phyloP scores from a whole-genome alignment of 2,888 invertebrate genomes.

The Cheilosia impressa region DNA sequence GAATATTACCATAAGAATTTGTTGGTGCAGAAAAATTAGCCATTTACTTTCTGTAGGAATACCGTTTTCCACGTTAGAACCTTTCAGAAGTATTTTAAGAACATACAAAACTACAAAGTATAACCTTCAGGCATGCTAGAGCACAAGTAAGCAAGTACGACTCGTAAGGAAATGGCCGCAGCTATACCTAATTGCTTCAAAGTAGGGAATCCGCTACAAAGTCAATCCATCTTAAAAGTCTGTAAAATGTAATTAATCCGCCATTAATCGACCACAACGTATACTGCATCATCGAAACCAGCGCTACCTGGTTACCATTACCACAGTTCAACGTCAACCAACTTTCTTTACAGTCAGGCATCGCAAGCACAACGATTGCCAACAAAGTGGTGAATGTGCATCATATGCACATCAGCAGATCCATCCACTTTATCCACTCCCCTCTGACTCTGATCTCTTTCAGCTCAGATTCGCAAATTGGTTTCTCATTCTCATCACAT shows the following conservation, averaged over 20 bases:
- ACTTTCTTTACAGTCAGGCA: constrained; percentile 40
- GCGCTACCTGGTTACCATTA: constrained; percentile 16
- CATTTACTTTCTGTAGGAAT: too few species aligned
- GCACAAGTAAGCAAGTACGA: too few species aligned
- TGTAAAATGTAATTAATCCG: constrained; percentile 51
- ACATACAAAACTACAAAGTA: too few species aligned
- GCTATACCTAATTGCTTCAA: neutral
- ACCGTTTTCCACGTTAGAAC: too few species aligned
- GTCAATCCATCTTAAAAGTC: constrained; percentile 16
- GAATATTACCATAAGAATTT: too few species aligned
- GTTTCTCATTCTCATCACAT: constrained; percentile 73
- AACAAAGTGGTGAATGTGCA: constrained; percentile 59
- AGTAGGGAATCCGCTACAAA: neutral
- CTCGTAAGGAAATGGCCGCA: too few species aligned
- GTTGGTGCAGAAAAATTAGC: too few species aligned
- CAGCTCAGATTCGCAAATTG: constrained; percentile 55
- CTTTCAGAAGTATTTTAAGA: too few species aligned
- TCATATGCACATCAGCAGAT: neutral
- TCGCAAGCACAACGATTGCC: constrained; percentile 36
- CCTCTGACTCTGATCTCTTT: constrained; percentile 30
- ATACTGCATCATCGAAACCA: constrained; percentile 24
- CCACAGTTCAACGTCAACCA: constrained; percentile 16
- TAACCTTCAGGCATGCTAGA: too few species aligned
- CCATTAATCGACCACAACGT: constrained; percentile 38
- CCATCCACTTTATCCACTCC: constrained; percentile 16